These are phyloP conservation scores for Drosophila vallismaia DNA, from an alignment of 2,888 invertebrate species.

Conservation along the genomic window DNA sequence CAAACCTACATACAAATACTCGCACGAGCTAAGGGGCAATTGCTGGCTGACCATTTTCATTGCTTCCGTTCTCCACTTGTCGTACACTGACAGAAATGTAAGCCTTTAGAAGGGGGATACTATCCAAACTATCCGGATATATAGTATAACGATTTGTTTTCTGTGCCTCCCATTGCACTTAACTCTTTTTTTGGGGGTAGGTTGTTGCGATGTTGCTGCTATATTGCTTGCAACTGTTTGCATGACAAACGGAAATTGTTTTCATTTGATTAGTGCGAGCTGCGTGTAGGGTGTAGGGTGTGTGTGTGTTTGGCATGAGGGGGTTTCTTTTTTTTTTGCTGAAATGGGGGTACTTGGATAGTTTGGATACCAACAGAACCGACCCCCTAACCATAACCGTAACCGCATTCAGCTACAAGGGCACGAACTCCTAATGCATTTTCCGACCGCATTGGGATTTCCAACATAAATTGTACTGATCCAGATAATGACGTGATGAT, in stretches of 20 bases:
- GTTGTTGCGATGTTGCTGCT: constrained; percentile 17
- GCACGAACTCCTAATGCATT: constrained; percentile 61
- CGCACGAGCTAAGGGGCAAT: constrained; percentile 37
- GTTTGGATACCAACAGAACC: constrained; percentile 19
- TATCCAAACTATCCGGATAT: too few relatives aligned
- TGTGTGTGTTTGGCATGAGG: constrained; percentile 19
- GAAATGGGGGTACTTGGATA: constrained; percentile 12
- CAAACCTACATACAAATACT: constrained; percentile 33
- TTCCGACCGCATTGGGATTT: constrained; percentile 56
- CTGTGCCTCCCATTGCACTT: constrained; percentile 60
- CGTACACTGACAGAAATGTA: constrained; percentile 7
- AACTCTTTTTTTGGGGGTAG: constrained; percentile 41
- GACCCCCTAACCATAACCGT: constrained; percentile 35
- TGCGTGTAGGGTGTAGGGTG: constrained; percentile 25
- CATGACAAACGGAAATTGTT: constrained; percentile 76
- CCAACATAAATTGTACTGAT: constrained; percentile 35
- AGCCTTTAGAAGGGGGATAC: neutral
- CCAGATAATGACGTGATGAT: constrained; percentile 34
- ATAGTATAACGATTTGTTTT: neutral
- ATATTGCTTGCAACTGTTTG: constrained; percentile 52
- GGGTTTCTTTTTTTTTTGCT: neutral
- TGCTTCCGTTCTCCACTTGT: constrained; percentile 65
- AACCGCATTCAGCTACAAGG: constrained; percentile 62
- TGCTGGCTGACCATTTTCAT: constrained; percentile 66
- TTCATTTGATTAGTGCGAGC: constrained; percentile 72